A percentile compares a stretch with the other conserved stretches of the same genome.
phyloP scores from a whole-genome alignment of 2,113 vertebrate genomes.

The Rana temporaria region DNA sequence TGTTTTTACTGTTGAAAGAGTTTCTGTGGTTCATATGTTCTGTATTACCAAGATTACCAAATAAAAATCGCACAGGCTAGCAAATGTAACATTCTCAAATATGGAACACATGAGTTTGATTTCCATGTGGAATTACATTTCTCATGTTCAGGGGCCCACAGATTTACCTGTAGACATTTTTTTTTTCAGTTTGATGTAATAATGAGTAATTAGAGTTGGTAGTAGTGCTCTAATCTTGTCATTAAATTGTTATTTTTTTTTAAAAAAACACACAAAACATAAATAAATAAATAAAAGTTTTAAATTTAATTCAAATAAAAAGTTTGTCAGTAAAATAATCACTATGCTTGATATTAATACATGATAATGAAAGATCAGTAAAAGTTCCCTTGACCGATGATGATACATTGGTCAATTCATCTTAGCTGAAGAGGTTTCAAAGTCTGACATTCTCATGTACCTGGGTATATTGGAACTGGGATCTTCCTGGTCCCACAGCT shows the following conservation, averaged over 20 bases:
- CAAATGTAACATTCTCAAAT: slow-evolving; percentile 83
- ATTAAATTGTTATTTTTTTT: neutral
- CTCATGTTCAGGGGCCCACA: slow-evolving; percentile 78
- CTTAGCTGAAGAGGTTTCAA: too few species aligned
- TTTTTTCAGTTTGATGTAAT: slow-evolving; percentile 72
- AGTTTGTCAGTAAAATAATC: too few species aligned
- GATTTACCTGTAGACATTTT: slow-evolving; percentile 82
- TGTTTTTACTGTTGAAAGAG: slow-evolving; percentile 81
- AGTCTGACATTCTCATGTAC: too few species aligned
- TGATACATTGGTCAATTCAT: too few species aligned
- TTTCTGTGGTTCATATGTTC: slow-evolving; percentile 85
- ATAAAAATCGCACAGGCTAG: slow-evolving; percentile 82
- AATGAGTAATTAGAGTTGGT: neutral
- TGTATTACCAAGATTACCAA: slow-evolving; percentile 79
- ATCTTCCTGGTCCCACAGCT: too few species aligned
- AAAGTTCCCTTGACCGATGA: too few species aligned
- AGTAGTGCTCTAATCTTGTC: neutral
- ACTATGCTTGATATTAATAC: too few species aligned
- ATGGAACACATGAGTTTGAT: slow-evolving; percentile 85
- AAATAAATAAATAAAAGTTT: too few species aligned
- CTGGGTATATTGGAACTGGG: too few species aligned
- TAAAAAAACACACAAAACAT: neutral
- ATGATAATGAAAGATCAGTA: too few species aligned
- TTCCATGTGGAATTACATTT: slow-evolving; percentile 82
- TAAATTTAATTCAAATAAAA: too few species aligned